Base-by-base conservation (phyloP, 2,113 vertebrate genomes). In the Etheostoma spectabile region DNA sequence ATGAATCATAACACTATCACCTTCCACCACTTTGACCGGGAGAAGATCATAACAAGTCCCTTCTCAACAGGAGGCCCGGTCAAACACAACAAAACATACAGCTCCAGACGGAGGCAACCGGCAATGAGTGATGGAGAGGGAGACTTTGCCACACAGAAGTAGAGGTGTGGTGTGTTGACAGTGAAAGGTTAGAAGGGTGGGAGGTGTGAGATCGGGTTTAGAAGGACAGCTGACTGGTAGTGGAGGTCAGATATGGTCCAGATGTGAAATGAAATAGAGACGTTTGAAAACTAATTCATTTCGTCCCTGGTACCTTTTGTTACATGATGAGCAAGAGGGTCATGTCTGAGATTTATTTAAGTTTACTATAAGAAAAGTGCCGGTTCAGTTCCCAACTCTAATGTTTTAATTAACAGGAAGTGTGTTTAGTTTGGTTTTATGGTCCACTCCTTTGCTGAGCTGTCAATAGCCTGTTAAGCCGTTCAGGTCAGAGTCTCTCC, bases 401-500 rank as follows among this genome's bases (percentile, higher is more conserved):
- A 42, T 42, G 10, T 56, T 22, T 11, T 68, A 30, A 18, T 10
- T 5, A 22, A 64, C 33, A 35, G 64, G 73, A 85, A 66, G 48
- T 1, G 4, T 21, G 49, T 77, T 63, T 21, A 1, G 4, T 69
- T 69, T 30, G 48, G 15, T 30, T 45, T 59, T 22, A 52, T 42
- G 12, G 35, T 77, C 77, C 15, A 51, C 21, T 61, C 33, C 3
- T 74, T 38, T 86, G 79, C 89, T 89, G 85, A 88, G 79, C 77
- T 89, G 70, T 91, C 76, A 89, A 65, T 49, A 51, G 72, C 55
- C n/a, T 35, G 55, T 85, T 80, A 71, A 71, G 56, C 30, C 45
- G 68, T 78, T 83, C 63, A 72, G 93, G 86, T 93, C 94, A 94
- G 89, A 95, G 88, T 95, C 87, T 92, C 77, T 70, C 53, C 82